A percentile compares a stretch with the other conserved stretches of the same genome.
These are phyloP conservation scores for Sarcophaga caerulescens DNA, from an alignment of 2,888 invertebrate genomes.

Conservation along the genomic window DNA sequence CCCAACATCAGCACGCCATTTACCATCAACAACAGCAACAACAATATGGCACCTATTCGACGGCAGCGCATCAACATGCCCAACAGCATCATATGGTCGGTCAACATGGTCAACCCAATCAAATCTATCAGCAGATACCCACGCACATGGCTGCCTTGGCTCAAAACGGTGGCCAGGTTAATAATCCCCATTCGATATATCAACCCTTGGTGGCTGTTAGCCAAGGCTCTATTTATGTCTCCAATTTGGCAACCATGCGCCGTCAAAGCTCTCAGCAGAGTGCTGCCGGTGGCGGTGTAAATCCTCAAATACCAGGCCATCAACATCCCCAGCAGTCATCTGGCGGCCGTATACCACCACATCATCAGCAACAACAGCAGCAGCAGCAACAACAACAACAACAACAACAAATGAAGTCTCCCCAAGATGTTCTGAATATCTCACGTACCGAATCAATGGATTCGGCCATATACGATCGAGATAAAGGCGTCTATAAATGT, in stretches of 20 bases:
- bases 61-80: conserved; percentile 74
- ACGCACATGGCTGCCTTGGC: conserved; percentile 76
- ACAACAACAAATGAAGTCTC: conserved; percentile 70
- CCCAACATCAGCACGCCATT: conserved; percentile 83
- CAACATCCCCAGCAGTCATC: conserved; percentile 71
- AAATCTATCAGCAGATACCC: conserved; percentile 81
- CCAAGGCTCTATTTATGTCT: conserved; percentile 78
- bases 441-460: conserved; percentile 78
- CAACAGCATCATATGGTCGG: conserved; percentile 75
- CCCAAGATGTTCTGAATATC: conserved; percentile 75
- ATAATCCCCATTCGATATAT: conserved; percentile 79
- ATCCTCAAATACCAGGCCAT: conserved; percentile 76
- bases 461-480: conserved; percentile 80
- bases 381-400: conserved; percentile 64
- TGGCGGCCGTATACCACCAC: conserved; percentile 65
- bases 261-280: conserved; percentile 77
- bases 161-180: conserved; percentile 73
- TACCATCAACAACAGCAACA: conserved; percentile 79
- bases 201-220: conserved; percentile 78
- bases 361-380: conserved; percentile 69
- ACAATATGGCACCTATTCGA: conserved; percentile 78
- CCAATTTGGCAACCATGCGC: conserved; percentile 79
- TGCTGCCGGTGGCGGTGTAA: conserved; percentile 66
- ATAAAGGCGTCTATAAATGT: conserved; percentile 81
- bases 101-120: conserved; percentile 78